These are phyloP conservation scores for Bolborhynchus lineola DNA, from an alignment of 2,113 vertebrate species.

Conservation along the genomic window DNA sequence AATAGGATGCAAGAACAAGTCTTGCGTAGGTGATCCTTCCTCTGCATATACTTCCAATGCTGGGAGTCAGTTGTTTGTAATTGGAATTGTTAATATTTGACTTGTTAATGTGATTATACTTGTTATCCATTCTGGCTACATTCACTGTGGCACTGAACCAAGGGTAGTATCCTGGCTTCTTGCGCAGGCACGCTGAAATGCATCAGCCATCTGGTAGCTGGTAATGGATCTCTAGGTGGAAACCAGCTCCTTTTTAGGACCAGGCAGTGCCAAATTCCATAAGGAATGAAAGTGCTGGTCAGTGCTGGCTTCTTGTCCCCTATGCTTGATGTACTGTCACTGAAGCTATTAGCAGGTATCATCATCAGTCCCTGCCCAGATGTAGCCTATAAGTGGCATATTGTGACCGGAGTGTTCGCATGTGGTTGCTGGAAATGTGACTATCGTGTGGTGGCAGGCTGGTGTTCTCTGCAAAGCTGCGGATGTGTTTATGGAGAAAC, in stretches of 20 bases:
- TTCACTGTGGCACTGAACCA: neutral
- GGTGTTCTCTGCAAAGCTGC: neutral
- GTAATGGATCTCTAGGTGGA: neutral
- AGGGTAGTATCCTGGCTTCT: neutral
- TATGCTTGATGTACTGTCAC: neutral
- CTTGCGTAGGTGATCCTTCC: neutral
- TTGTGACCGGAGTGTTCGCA: neutral
- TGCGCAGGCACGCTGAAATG: neutral
- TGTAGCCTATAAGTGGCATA: neutral
- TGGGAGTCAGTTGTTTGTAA: neutral
- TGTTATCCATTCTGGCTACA: neutral
- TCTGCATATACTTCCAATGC: neutral
- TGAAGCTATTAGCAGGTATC: neutral
- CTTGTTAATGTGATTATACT: neutral
- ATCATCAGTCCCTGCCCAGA: neutral
- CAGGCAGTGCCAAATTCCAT: neutral
- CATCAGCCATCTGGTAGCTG: neutral
- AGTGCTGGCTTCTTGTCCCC: neutral
- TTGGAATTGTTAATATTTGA: neutral
- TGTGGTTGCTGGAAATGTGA: neutral
- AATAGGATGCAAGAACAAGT: neutral
- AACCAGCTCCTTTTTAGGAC: neutral
- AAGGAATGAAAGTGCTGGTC: neutral
- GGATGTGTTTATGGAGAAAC: neutral
- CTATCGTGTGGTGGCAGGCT: fast-evolving